Base-by-base conservation (phyloP, 2,113 vertebrate species). In the Cricetomys ansorgei region DNA sequence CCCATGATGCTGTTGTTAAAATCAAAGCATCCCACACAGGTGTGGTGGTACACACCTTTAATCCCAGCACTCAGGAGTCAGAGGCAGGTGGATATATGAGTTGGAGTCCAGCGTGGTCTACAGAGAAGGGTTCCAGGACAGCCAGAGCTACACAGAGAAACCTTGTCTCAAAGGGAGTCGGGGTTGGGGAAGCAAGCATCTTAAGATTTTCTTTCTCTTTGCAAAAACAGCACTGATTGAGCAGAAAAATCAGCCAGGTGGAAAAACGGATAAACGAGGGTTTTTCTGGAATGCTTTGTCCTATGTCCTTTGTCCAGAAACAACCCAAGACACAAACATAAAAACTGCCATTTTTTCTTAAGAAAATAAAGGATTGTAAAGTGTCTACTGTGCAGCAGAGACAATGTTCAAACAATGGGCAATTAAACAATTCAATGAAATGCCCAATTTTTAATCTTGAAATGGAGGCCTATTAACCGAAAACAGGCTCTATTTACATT, bases 221-320 rank as follows among this genome's bases (percentile, higher is more conserved):
- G 43, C 79, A 43, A 83, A 43, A 89, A 89, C 59, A 77, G 89
- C 3, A 65, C 5, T 65, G 73, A 77, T 76, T 29, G 10, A 40
- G 31, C 55, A 89, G 76, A 75, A 97, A 88, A 89, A 64, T 57
- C n/a, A 80, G 43, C 27, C 10, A 5, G 1, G 31, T 91, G 57
- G 64, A 67, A 17, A 86, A 94, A 43, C 6, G 88, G 62, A 92
- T 43, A 92, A 95, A 96, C 64, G 89, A 43, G 79, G 5, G 0
- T 59, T 92, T 75, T 88, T 90, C 75, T 95, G 70, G 73, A 94
- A 97, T 90, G 34, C 50, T 90, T 79, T 88, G 31, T 87, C 75
- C 43, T 73, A 37, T 89, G 34, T 84, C 79, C 62, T n/a, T n/a
- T 79, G 43, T 34, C 43, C 92, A 97, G 53, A 95, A 91, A 94